Evolutionary conservation across 2,888 invertebrate genomes (phyloP), one percentile per base, ranked within the genome.

Genomic region (Chrysolina oricalcia): DNA sequence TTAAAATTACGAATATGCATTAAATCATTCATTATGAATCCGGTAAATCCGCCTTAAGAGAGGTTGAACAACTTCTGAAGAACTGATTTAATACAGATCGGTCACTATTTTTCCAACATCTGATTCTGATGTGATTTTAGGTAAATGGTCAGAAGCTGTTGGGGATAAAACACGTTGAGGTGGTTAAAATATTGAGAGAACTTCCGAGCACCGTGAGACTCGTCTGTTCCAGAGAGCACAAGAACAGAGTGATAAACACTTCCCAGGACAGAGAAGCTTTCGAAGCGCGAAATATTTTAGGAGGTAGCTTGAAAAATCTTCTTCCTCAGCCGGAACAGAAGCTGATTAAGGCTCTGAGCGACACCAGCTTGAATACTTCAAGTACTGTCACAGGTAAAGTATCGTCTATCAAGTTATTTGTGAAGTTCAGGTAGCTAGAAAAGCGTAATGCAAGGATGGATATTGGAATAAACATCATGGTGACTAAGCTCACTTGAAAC

Each of bases 131-230:
- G 59, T 64, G 13, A 48, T 70, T 73, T 66, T n/a, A 98, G 94
- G 98, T 97, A 1, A 99, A 99, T 88, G 97, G 98, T 76, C 94
- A 95, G 85, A 92, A 95, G 85, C 90, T 98, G 73, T 93, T 97
- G 79, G 99, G 99, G 15, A 92, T 98, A 82, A 96, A 97, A 85
- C 98, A 99, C 88, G 95, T 97, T 80, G 98, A 98, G 88, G 99
- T 99, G 19, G 98, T 99, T 9, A 95, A 95, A 87, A 97, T 98
- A 81, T 90, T 99, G 50, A 97, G 97, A 89, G 96, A 97, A 86
- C 91, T 98, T 83, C 98, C 98, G 2, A 93, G 94, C 83, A 93
- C 96, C 84, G 98, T 98, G 19, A 92, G 97, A 77, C 91, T 99
- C 88, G 97, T 98, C 56, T 98, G 98, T 89, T 97, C 97, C 10